A percentile compares a stretch with the other conserved stretches of the same genome.
Evolutionary conservation across 2,113 vertebrate genomes (phyloP).

Genomic region (Alouatta palliata): DNA sequence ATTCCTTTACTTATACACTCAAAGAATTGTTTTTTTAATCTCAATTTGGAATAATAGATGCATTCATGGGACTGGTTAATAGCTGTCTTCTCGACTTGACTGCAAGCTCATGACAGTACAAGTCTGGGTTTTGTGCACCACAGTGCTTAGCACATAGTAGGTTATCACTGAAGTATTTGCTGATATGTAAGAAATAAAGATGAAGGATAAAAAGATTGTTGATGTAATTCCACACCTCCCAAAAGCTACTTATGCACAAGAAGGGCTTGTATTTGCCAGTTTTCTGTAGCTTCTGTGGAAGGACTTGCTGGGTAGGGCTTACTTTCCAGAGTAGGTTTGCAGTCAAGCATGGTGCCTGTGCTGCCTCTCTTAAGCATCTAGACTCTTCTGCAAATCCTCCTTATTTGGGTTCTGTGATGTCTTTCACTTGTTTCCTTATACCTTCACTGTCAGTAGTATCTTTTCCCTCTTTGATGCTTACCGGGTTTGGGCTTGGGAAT

Average conservation of each 20-base stretch:
- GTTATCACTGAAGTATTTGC: not conserved
- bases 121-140: not conserved
- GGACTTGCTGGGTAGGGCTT: not conserved
- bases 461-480: not conserved
- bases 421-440: not conserved
- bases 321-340: not conserved
- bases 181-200: not conserved
- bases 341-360: not conserved
- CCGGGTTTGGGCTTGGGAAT: not conserved
- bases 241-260: not conserved
- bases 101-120: not conserved
- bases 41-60: too few species aligned
- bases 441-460: not conserved
- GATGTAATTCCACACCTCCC: not conserved
- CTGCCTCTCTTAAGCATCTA: not conserved
- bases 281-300: not conserved
- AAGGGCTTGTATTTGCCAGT: not conserved
- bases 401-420: not conserved
- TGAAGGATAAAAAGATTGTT: not conserved
- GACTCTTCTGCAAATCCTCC: not conserved
- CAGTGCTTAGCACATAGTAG: not conserved
- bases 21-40: not conserved
- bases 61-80: not conserved
- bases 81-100: not conserved
- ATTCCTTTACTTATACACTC: not conserved